Conservation (phyloP, 2,888 invertebrate genomes). For the Tortricodes alternella region DNA sequence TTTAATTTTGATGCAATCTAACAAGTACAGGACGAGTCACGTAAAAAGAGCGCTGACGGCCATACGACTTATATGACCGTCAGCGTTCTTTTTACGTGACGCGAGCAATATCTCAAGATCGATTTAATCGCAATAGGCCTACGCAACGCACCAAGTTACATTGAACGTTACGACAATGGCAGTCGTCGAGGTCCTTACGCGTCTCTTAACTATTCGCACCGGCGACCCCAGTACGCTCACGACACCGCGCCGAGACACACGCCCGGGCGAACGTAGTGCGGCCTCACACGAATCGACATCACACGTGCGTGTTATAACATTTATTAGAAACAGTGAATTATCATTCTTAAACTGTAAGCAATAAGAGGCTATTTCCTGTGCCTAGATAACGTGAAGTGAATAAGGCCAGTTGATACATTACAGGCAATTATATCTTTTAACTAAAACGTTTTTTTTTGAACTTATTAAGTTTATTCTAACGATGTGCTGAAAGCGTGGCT, state of each 20-base stretch:
- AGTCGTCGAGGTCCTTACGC: slow-evolving; percentile 51
- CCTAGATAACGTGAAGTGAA: not conserved
- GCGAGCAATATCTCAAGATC: slow-evolving; percentile 5
- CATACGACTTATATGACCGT: no score
- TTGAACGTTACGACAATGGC: slow-evolving; percentile 27
- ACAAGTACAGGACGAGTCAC: no score
- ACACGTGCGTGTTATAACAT: slow-evolving; percentile 20
- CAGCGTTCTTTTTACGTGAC: not conserved
- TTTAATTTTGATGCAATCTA: no score
- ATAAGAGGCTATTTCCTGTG: not conserved
- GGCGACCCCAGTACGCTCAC: slow-evolving; percentile 49
- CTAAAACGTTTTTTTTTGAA: not conserved
- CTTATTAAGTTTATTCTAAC: not conserved
- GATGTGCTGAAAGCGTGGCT: slow-evolving; percentile 13
- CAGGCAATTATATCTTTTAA: not conserved
- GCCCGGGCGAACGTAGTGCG: slow-evolving; percentile 30
- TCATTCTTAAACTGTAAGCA: not conserved
- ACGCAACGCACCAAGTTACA: slow-evolving; percentile 40
- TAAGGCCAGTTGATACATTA: not conserved
- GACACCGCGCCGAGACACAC: slow-evolving; percentile 42
- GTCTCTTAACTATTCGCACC: slow-evolving; percentile 37
- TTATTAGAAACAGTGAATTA: slow-evolving; percentile 3
- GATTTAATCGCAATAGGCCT: slow-evolving; percentile 17
- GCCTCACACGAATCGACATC: not conserved
- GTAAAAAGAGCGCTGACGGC: no score